Evolutionary conservation across 1,140 invertebrate species (phyloP).

Genomic region (Forficula auricularia): DNA sequence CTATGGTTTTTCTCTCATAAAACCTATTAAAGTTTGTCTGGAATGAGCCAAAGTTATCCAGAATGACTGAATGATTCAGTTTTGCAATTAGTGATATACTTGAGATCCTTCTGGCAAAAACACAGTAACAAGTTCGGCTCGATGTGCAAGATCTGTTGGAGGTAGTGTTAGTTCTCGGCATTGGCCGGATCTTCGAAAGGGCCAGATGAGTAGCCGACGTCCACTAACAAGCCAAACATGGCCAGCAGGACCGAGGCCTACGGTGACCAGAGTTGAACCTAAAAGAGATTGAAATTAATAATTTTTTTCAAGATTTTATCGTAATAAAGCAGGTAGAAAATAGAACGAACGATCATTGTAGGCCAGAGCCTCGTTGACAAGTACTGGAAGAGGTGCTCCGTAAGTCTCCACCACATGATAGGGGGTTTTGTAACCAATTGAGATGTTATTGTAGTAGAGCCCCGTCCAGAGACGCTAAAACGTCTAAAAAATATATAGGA

Average conservation of each 20-base stretch:
- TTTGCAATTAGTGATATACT: constrained; percentile 21
- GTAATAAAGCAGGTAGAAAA: no score
- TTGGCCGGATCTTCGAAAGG: constrained; percentile 26
- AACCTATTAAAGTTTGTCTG: neutral
- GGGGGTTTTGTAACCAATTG: constrained; percentile 48
- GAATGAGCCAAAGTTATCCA: no score
- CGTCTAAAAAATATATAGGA: constrained; percentile 27
- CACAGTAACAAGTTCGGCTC: constrained; percentile 71
- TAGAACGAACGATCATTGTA: constrained; percentile 54
- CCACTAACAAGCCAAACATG: constrained; percentile 81
- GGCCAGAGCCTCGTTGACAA: constrained; percentile 74
- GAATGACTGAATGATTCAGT: neutral
- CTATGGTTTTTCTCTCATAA: neutral
- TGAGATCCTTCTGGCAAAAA: constrained; percentile 49
- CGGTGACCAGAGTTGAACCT: constrained; percentile 42
- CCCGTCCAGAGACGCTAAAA: constrained; percentile 31
- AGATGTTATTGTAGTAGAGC: constrained; percentile 41
- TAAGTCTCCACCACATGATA: constrained; percentile 51
- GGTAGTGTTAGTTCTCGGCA: constrained; percentile 73
- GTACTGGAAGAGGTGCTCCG: constrained; percentile 61
- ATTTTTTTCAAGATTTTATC: no score
- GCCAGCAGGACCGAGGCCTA: constrained; percentile 40
- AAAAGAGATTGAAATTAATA: constrained; percentile 16
- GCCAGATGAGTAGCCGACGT: constrained; percentile 71
- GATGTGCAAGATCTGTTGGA: constrained; percentile 78